Conservation (phyloP, 2,888 invertebrate species). For the Chesias legatella region DNA sequence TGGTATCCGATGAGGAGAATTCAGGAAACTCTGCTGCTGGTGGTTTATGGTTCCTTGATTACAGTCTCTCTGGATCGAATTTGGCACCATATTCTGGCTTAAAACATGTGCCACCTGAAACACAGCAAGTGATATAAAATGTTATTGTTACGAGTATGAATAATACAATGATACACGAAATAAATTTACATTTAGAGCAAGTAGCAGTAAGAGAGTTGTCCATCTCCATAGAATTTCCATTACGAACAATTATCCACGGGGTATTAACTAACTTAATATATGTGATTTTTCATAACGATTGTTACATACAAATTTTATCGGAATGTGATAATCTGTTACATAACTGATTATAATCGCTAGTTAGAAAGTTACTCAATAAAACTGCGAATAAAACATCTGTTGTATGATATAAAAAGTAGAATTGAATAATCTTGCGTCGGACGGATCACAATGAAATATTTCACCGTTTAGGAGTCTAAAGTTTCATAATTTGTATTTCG, state of each 20-base stretch:
- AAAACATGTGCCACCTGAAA: constrained; percentile 31
- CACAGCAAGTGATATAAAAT: constrained; percentile 19
- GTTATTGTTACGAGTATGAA: constrained; percentile 12
- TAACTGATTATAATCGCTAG: constrained; percentile 36
- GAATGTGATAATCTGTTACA: constrained; percentile 45
- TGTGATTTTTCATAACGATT: constrained; percentile 33
- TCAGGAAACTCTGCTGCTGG: constrained; percentile 9
- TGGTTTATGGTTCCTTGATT: constrained; percentile 2
- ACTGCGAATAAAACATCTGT: constrained; percentile 15
- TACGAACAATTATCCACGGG: constrained; percentile 41
- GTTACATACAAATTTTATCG: constrained; percentile 43
- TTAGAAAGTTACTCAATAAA: constrained; percentile 25
- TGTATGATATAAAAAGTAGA: constrained; percentile 14
- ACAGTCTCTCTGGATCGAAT: constrained; percentile 11
- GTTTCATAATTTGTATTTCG: constrained; percentile 8
- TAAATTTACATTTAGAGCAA: constrained; percentile 45
- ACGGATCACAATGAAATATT: constrained; percentile 14
- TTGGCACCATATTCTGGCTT: constrained; percentile 18
- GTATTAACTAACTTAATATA: constrained; percentile 52
- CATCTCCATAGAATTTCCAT: constrained; percentile 47
- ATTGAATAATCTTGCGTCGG: constrained; percentile 10
- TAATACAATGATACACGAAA: constrained; percentile 18
- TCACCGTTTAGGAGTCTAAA: constrained; percentile 4
- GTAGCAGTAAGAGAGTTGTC: constrained; percentile 39
- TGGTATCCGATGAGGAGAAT: constrained; percentile 7